phyloP scores from a whole-genome alignment of 2,888 invertebrate genomes.

The Noctua janthe region DNA sequence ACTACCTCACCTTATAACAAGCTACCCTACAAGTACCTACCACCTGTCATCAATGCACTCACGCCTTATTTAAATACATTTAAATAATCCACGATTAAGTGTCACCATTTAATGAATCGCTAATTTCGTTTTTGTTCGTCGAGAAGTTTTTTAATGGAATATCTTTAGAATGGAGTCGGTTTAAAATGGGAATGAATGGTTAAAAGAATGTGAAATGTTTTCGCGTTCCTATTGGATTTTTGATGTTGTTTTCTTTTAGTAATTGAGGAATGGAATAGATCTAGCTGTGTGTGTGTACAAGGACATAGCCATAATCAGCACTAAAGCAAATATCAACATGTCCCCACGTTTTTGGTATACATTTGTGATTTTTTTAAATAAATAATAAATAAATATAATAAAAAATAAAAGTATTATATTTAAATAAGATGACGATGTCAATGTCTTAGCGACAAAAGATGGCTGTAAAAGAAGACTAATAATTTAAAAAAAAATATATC shows the following conservation, averaged over 20 bases:
- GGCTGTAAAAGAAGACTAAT: not conserved
- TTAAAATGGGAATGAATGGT: constrained; percentile 22
- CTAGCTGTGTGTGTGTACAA: not conserved
- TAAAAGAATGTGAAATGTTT: constrained; percentile 9
- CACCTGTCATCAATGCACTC: constrained; percentile 54
- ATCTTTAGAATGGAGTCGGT: constrained; percentile 4
- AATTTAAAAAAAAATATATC: no score
- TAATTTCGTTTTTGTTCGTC: constrained; percentile 61
- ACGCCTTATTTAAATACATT: constrained; percentile 64
- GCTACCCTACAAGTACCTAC: constrained; percentile 52
- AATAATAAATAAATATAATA: not conserved
- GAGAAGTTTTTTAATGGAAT: constrained; percentile 37
- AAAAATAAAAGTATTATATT: not conserved
- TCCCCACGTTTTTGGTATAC: not conserved
- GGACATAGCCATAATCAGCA: not conserved
- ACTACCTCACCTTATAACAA: constrained; percentile 28
- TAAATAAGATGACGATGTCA: not conserved
- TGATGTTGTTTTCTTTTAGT: not conserved
- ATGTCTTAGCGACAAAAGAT: not conserved
- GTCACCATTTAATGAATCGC: constrained; percentile 61
- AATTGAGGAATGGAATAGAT: not conserved
- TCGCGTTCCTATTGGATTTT: not conserved
- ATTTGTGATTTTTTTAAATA: not conserved
- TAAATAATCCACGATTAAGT: constrained; percentile 65
- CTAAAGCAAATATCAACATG: not conserved